phyloP scores from a whole-genome alignment of 37 sponge, comb jelly and placozoan species.

The Theonella swinhoei region DNA sequence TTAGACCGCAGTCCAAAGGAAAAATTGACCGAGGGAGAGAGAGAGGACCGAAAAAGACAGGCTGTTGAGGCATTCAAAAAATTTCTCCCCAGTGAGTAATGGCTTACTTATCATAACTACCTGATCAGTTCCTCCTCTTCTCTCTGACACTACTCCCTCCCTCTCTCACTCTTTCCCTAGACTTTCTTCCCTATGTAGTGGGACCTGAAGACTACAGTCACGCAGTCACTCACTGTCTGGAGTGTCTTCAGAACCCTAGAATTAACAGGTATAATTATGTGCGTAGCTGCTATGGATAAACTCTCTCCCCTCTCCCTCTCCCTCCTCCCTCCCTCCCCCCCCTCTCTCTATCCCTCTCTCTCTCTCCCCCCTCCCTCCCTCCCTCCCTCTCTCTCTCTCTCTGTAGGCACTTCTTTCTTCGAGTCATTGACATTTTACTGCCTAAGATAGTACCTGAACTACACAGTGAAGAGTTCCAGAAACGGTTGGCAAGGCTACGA shows the following conservation, averaged over 20 bases:
- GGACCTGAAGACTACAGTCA: constrained; percentile 44
- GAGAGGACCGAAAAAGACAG: constrained; percentile 18
- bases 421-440: constrained; percentile 54
- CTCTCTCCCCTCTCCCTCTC: not conserved
- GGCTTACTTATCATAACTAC: not conserved
- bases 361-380: constrained; percentile 5
- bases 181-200: constrained; percentile 62
- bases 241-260: constrained; percentile 64
- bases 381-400: not conserved
- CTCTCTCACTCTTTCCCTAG: constrained; percentile 10
- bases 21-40: constrained; percentile 35
- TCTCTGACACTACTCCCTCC: not conserved
- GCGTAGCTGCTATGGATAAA: too few relatives aligned
- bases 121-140: not conserved
- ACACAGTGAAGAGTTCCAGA: constrained; percentile 33
- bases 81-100: constrained; percentile 73
- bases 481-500: constrained; percentile 19
- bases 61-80: constrained; percentile 62
- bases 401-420: constrained; percentile 63
- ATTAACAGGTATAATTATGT: constrained; percentile 59
- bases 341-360: constrained; percentile 43
- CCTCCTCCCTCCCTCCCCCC: constrained; percentile 34
- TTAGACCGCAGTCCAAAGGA: not conserved
- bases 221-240: constrained; percentile 57
- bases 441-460: constrained; percentile 62